Percentiles rank a stretch among this genome's conserved stretches.
Evolutionary conservation across 2,113 vertebrate species (phyloP).

Genomic region (Corvus moneduloides): DNA sequence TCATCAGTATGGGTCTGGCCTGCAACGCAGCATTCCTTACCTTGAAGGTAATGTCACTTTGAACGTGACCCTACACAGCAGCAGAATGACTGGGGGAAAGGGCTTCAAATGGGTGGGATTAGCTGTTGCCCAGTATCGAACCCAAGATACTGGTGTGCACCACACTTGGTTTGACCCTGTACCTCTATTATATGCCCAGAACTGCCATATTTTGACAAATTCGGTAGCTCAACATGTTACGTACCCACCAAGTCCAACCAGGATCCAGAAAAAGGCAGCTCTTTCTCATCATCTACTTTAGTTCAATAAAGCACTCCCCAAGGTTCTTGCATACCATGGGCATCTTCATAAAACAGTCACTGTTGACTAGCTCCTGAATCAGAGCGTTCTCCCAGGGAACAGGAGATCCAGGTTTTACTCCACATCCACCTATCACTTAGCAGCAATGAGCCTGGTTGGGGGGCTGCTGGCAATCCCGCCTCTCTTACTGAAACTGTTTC

Average conservation of each 20-base stretch:
- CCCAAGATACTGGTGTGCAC: not conserved
- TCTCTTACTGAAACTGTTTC: not conserved
- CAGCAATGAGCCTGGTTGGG: not conserved
- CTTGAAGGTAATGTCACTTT: not conserved
- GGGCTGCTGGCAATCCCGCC: not conserved
- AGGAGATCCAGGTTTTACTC: not conserved
- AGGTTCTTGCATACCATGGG: not conserved
- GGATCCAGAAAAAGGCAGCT: not conserved
- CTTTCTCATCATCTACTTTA: not conserved
- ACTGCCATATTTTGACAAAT: not conserved
- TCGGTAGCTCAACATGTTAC: not conserved
- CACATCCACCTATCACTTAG: not conserved
- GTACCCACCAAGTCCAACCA: not conserved
- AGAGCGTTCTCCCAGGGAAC: not conserved
- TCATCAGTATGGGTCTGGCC: not conserved
- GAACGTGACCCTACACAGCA: not conserved
- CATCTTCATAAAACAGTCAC: not conserved
- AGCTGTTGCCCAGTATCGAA: not conserved
- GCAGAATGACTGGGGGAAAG: not conserved
- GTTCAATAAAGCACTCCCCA: not conserved
- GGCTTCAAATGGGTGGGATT: not conserved
- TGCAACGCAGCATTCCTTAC: not conserved
- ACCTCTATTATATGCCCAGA: not conserved
- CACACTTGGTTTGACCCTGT: not conserved
- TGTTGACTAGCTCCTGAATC: not conserved